Evolutionary conservation across 2,797 vertebrate species (phyloP), one percentile per base, ranked within the genome.

Genomic region (Sebastes minor): DNA sequence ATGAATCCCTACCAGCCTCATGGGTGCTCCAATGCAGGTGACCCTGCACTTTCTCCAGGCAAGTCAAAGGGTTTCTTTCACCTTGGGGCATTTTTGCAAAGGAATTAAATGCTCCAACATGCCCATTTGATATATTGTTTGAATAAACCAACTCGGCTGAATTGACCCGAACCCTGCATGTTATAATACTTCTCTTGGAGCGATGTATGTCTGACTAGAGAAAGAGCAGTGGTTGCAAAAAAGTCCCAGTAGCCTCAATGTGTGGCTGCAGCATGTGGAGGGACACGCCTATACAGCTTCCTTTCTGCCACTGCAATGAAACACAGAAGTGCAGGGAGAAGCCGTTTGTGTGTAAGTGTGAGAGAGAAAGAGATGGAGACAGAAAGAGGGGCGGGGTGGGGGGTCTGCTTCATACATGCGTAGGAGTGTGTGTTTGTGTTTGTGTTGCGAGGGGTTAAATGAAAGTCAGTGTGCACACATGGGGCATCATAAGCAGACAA

Each of bases 401-500:
- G 12, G 2, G 33, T 10, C 32, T 2, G 57, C 84, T 83, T 87
- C 76, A 78, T 67, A 55, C 71, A 77, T 87, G 81, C 74, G 60
- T 83, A 86, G 59, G 66, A 70, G 85, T 74, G 81, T 84, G 77
- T 73, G 83, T 89, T 52, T 65, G 78, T 80, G 66, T 76, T 82
- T 90, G 82, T 89, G 76, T 85, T 88, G 63, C 52, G 85, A 89
- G 88, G 91, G 93, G 94, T 95, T 95, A 95, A 95, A 95, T 95
- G 93, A 96, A 96, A 95, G 95, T 96, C 93, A 93, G 92, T 71
- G 90, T 79, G 89, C 87, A 91, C 90, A 94, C 90, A 90, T 91
- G 91, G 92, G 91, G 91, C 87, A 93, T 95, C 93, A 93, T 95
- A 95, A 96, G 91, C 86, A 95, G 95, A 95, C 95, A 95, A 89